A percentile compares a stretch with the other conserved stretches of the same genome.
Evolutionary conservation across 64 coral and sea anemone species (phyloP).

Genomic region (Platygyra sinensis): DNA sequence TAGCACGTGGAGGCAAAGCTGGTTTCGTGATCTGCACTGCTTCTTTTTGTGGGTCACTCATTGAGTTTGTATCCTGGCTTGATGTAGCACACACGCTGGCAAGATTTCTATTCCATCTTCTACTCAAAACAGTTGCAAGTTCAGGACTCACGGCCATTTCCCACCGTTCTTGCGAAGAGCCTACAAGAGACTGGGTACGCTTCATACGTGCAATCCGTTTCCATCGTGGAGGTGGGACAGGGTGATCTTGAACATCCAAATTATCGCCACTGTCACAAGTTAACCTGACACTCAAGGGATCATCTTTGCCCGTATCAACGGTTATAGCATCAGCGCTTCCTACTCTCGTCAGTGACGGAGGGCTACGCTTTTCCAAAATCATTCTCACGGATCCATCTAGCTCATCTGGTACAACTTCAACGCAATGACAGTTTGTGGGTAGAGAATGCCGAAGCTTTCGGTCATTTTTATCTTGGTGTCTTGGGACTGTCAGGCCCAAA

Average conservation of each 20-base stretch:
- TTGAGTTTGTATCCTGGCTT: not conserved
- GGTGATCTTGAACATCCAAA: not conserved
- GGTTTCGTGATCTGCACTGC: not conserved
- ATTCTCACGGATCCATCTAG: not conserved
- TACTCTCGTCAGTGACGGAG: not conserved
- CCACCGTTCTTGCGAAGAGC: not conserved
- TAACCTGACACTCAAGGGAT: not conserved
- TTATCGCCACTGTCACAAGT: not conserved
- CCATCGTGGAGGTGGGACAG: constrained; percentile 24
- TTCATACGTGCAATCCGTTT: not conserved
- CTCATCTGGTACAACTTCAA: not conserved
- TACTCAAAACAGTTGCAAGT: constrained; percentile 14
- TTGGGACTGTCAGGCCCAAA: not conserved
- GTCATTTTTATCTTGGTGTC: not conserved
- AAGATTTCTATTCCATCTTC: not conserved
- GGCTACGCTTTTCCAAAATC: constrained; percentile 19
- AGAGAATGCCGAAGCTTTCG: not conserved
- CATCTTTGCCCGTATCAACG: not conserved
- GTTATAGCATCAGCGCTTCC: constrained; percentile 8
- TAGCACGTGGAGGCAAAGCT: not conserved
- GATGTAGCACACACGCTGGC: no score
- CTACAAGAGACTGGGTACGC: not conserved
- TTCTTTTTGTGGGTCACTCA: not conserved
- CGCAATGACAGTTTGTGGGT: constrained; percentile 14
- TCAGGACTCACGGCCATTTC: not conserved